phyloP scores from a whole-genome alignment of 2,797 vertebrate genomes.

The Premnoplex brunnescens region DNA sequence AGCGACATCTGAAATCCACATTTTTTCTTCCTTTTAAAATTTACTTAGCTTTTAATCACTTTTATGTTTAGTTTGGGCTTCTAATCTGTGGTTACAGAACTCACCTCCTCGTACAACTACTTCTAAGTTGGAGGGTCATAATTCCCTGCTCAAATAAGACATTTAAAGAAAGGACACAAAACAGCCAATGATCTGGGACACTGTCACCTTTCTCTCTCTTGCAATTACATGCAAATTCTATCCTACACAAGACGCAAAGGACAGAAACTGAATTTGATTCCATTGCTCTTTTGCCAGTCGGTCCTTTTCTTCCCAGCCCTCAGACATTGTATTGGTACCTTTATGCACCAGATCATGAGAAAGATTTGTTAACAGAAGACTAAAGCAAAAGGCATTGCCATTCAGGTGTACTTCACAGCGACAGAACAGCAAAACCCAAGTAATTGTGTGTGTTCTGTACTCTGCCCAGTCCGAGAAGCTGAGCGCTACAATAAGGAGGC shows the following conservation, averaged over 20 bases:
- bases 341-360: neutral
- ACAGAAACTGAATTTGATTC: neutral
- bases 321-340: neutral
- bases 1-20: rapidly evolving
- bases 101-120: neutral
- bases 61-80: neutral
- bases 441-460: rapidly evolving
- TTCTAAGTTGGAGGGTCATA: neutral
- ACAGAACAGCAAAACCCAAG: neutral
- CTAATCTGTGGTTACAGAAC: neutral
- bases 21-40: neutral
- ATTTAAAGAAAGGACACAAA: neutral
- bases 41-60: neutral
- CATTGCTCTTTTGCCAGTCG: neutral
- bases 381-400: neutral
- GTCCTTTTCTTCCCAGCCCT: rapidly evolving
- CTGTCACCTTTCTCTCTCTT: neutral
- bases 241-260: neutral
- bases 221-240: neutral
- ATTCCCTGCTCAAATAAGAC: neutral
- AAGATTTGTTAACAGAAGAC: neutral
- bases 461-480: neutral
- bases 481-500: neutral
- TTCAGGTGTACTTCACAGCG: neutral
- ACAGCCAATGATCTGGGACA: neutral